Conservation (phyloP, 2,888 invertebrate genomes). For the Drosophila barbarae region DNA sequence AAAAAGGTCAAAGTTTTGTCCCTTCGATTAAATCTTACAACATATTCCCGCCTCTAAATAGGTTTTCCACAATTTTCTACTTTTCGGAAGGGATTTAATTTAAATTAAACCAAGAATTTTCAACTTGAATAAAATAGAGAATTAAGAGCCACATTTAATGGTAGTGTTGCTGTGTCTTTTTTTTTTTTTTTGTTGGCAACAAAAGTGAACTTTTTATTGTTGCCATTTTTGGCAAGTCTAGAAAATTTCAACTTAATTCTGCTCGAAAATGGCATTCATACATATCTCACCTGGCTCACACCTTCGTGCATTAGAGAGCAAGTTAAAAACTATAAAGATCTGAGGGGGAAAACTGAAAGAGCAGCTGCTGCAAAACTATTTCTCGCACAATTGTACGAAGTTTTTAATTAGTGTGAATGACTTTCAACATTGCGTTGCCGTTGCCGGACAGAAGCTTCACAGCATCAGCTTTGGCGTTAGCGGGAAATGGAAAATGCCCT, state of each 20-base stretch:
- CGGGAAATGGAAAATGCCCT: constrained; percentile 11
- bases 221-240: constrained; percentile 12
- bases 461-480: background rate
- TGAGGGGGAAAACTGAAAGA: constrained; percentile 43
- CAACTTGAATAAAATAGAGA: background rate
- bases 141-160: constrained; percentile 5
- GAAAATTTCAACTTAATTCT: constrained; percentile 30
- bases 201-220: constrained; percentile 23
- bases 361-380: constrained; percentile 70
- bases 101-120: constrained; percentile 1
- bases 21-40: background rate
- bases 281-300: constrained; percentile 10
- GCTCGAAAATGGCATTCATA: constrained; percentile 10
- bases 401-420: constrained; percentile 78
- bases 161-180: background rate
- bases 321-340: constrained; percentile 39
- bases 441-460: constrained; percentile 26
- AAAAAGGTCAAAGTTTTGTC: no score
- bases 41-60: background rate
- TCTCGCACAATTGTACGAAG: constrained; percentile 74
- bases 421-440: constrained; percentile 66
- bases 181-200: background rate
- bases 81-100: background rate
- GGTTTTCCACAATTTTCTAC: background rate
- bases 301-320: constrained; percentile 28